These are phyloP conservation scores for Nymphalis c-album DNA, from an alignment of 2,888 invertebrate species.

Conservation along the genomic window DNA sequence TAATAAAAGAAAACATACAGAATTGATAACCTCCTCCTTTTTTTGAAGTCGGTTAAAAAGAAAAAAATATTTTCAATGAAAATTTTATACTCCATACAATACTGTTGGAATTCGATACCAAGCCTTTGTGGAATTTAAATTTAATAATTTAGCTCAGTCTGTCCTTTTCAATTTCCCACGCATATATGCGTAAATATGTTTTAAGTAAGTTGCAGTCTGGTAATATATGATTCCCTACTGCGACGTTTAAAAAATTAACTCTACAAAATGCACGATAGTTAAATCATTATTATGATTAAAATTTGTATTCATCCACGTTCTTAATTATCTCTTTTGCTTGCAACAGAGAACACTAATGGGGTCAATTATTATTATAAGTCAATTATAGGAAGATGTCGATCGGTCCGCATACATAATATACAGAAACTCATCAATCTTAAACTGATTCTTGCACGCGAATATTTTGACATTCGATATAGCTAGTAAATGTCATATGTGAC, in stretches of 20 bases:
- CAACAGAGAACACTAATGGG: conserved; percentile 37
- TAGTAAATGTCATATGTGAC: conserved; percentile 38
- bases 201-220: too few relatives aligned
- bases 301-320: conserved; percentile 11
- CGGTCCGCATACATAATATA: conserved; percentile 39
- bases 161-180: too few relatives aligned
- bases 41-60: too few relatives aligned
- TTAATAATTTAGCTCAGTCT: too few relatives aligned
- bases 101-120: too few relatives aligned
- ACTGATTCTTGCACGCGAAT: conserved; percentile 40
- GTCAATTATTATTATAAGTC: conserved; percentile 44
- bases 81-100: too few relatives aligned
- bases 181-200: too few relatives aligned
- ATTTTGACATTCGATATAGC: conserved; percentile 42
- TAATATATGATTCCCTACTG: neutral
- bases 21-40: too few relatives aligned
- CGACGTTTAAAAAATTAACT: neutral
- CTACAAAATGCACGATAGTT: neutral
- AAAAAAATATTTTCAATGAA: too few relatives aligned
- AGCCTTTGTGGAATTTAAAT: too few relatives aligned
- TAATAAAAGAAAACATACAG: too few relatives aligned
- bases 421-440: conserved; percentile 46
- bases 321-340: conserved; percentile 27
- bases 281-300: conserved; percentile 8
- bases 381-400: conserved; percentile 44